Evolutionary conservation across 2,888 invertebrate genomes (phyloP).

Genomic region (Nebria salina): DNA sequence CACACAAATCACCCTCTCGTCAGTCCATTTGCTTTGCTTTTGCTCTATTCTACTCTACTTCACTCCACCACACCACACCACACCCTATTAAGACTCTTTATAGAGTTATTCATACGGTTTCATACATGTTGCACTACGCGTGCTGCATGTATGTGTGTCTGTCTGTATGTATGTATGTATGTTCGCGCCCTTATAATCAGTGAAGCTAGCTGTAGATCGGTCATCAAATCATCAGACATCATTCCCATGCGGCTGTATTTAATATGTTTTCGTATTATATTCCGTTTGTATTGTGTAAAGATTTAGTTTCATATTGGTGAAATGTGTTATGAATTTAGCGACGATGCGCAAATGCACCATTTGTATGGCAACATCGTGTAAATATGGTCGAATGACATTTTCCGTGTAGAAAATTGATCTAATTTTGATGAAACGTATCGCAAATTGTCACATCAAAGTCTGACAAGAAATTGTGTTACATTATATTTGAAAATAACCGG

Average conservation of each 20-base stretch:
- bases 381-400: neutral
- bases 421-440: neutral
- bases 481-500: neutral
- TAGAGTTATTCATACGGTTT: slow-evolving; percentile 1
- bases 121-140: neutral
- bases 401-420: neutral
- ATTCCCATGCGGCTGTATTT: too few species aligned
- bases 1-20: too few species aligned
- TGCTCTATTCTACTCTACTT: neutral
- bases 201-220: too few species aligned
- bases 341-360: neutral
- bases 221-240: too few species aligned
- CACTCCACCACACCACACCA: neutral
- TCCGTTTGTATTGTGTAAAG: too few species aligned
- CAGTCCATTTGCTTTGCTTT: too few species aligned
- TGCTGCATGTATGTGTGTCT: neutral
- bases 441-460: neutral
- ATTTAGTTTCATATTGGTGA: too few species aligned
- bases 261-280: too few species aligned
- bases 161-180: neutral
- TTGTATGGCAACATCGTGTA: neutral
- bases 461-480: neutral
- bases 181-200: too few species aligned
- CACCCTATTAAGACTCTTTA: neutral
- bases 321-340: too few species aligned